Evolutionary conservation across 2,888 invertebrate genomes (phyloP), one percentile per base, ranked within the genome.

Genomic region (Fabriciana adippe): DNA sequence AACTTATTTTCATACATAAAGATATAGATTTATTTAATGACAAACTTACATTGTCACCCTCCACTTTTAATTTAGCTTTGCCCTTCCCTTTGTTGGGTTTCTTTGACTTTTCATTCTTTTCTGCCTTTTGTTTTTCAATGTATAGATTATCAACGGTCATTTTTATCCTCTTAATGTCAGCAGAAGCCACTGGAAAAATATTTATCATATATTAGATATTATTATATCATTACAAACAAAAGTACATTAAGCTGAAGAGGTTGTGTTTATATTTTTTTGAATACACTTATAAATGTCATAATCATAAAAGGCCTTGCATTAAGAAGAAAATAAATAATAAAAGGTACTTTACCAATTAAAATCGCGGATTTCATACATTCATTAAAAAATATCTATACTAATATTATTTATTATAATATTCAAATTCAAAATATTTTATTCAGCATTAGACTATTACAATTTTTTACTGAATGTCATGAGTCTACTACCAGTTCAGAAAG

Each of bases 111-210:
- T 96, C 96, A 26, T 94, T 95, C 83, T 97, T 98, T 84, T 97
- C 97, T 70, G 96, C 92, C 92, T 97, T 98, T 76, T 95, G 94
- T 85, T 98, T 98, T 88, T 98, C 98, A 81, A 96, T 95, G 83
- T 96, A 96, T 77, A 98, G 90, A 87, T 95, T 97, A 88, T 97
- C 97, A 74, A 98, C 92, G 67, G 95, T 94, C 79, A 96, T 94
- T 89, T 97, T 97, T 81, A 98, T 94, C 94, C 96, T 97, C 83
- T 96, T 97, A 77, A 98, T 94, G 82, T 97, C 96, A 64, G 94
- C 93, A 21, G 96, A 94, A 72, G 94, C 92, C 93, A 98, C 97
- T 97, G 91, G 41, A 93, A 94, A 80, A 71, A 15, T 47, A 61
- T 4, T 13, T 14, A 15, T 14, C 21, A 45, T 13, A 57, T 4